phyloP scores from a whole-genome alignment of 2,888 invertebrate genomes.

The Yponomeuta evonymella region DNA sequence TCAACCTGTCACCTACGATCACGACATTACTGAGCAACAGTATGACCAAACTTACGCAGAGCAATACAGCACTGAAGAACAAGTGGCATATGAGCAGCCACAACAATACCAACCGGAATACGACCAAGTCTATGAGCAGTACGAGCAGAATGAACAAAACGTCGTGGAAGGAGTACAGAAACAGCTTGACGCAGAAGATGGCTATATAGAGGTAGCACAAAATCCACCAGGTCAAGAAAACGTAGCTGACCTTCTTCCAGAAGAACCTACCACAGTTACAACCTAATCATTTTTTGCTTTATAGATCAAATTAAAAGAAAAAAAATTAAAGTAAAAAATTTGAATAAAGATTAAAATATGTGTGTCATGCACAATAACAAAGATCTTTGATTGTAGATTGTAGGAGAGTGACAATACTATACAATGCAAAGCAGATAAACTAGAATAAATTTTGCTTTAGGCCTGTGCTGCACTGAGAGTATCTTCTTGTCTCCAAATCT shows the following conservation, averaged over 20 bases:
- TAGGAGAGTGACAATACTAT: no score
- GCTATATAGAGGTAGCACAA: background rate
- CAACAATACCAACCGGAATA: conserved; percentile 10
- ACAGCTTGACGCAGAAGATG: conserved; percentile 7
- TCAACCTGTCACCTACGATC: background rate
- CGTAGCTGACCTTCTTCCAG: background rate
- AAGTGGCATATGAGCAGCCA: conserved; percentile 23
- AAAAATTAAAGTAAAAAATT: no score
- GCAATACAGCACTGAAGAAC: conserved; percentile 38
- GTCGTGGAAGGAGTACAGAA: background rate
- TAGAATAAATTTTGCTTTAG: no score
- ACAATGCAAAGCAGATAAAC: no score
- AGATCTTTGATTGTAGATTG: no score
- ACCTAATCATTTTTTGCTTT: background rate
- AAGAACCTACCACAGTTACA: background rate
- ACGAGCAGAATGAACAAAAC: conserved; percentile 4
- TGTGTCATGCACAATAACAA: no score
- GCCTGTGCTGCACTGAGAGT: no score
- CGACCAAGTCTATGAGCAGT: background rate
- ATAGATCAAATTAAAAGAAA: no score
- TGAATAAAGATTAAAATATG: no score
- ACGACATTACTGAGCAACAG: conserved; percentile 25
- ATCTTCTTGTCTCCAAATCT: no score
- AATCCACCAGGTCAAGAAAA: background rate
- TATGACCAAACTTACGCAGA: conserved; percentile 55